Base-by-base conservation (phyloP, 2,888 invertebrate genomes). In the Globia sparganii region DNA sequence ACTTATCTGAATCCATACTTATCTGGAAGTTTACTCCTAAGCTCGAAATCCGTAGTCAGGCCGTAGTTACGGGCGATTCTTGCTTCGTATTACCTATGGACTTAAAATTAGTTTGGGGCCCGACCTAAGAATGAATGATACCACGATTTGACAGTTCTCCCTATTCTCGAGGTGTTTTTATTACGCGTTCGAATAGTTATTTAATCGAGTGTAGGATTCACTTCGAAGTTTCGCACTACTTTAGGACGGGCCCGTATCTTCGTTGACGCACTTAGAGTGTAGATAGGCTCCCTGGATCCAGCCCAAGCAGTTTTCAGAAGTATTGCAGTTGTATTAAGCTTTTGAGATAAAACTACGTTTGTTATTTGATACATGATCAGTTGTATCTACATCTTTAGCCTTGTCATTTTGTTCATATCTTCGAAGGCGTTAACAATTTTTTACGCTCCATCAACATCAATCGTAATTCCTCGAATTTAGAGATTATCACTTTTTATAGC, bases 401-500 rank as follows among this genome's bases (percentile, higher is more conserved):
- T 40, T 58, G 2, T 66, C 18, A 25, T 31, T 62, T n/a, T 15
- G 9, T n/a, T 56, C 53, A n/a, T 56, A 73, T 49, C 15, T 37
- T 62, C 3, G 0, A 43, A 34, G 21, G 13, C 21, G 1, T 43
- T 25, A 34, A 69, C 11, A 9, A 0, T 40, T 73, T 37, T 70
- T 64, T 28, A 56, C 31, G 13, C n/a, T 46, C 25, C 31, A 73
- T 49, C 25, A 53, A 40, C 46, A 62, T 46, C 11, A 75, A 75
- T 59, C 21, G 4, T 28, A 0, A 62, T 79, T 81, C 76, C 18
- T 1, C 40, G 76, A 79, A 81, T 46, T 40, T 25, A 0, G 5
- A 66, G 56, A 71, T 72, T 37, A 72, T 61, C 70, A 72, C 28
- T 71, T 85, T 72, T 78, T 61, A 78, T 34, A 65, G 1, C 67